Base-by-base conservation (phyloP, 2,797 vertebrate genomes). In the Numenius phaeopus region DNA sequence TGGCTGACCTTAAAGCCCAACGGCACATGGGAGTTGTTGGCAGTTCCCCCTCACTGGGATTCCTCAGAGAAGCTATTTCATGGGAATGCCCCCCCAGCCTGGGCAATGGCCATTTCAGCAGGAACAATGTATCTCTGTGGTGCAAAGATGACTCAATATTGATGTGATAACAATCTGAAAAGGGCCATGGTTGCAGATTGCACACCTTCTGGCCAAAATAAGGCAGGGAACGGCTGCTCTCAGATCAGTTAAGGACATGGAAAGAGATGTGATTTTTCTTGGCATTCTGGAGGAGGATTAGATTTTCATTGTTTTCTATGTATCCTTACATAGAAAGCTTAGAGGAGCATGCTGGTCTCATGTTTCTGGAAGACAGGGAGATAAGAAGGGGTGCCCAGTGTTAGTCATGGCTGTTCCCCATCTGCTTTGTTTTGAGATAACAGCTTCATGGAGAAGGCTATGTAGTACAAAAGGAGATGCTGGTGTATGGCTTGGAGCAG, bases 341-440 rank as follows among this genome's bases (percentile, higher is more conserved):
- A 54, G 75, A 66, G 83, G 57, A 83, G 23, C 37, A 75, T 87
- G 50, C 46, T 0, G 6, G 23, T 65, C 54, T 83, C 11, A 2
- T 42, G 59, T 58, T 95, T 90, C 82, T 97, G 59, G 32, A 88
- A 80, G 69, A 47, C 50, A 50, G 44, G 75, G 52, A 94, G 32
- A 79, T 91, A 83, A 73, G 42, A 80, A 76, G 50, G 15, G 5
- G 23, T 76, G 78, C 16, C 40, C 21, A 61, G 58, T 87, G 52
- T 27, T 79, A 58, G 37, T 71, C 52, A 64, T 34, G 79, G 19
- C 69, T 90, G 71, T 52, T 96, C 77, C 59, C 71, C 83, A 73
- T 70, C 82, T 88, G 83, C 86, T 97, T 97, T 77, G 55, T 92
- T 94, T 83, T 30, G 64, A 85, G 67, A 70, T 39, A 83, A 61